phyloP scores from a whole-genome alignment of 2,113 vertebrate genomes.

The Psettodes erumei region DNA sequence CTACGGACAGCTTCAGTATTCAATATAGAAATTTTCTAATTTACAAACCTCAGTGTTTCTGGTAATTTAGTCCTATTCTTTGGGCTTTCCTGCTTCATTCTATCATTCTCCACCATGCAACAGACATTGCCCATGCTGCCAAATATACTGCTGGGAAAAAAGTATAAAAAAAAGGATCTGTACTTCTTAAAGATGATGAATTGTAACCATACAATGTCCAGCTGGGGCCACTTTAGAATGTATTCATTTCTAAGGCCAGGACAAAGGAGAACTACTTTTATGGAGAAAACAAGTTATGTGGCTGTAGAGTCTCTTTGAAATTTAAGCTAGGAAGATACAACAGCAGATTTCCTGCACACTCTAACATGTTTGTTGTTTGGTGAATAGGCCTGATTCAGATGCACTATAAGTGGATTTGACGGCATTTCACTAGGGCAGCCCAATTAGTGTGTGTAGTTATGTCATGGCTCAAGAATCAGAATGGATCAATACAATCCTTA shows the following conservation, averaged over 20 bases:
- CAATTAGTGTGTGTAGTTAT: constrained; percentile 70
- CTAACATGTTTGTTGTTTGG: constrained; percentile 27
- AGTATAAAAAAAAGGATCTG: neutral
- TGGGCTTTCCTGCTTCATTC: neutral
- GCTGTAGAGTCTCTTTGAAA: neutral
- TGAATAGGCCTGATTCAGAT: constrained; percentile 57
- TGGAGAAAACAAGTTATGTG: neutral
- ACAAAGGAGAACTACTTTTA: neutral
- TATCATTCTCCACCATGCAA: neutral
- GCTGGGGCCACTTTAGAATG: neutral
- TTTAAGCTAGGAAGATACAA: neutral
- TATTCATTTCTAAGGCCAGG: neutral
- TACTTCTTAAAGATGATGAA: neutral
- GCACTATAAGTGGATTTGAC: constrained; percentile 49
- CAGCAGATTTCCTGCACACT: constrained; percentile 6
- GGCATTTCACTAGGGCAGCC: constrained; percentile 52
- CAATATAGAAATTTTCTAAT: neutral
- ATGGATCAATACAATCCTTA: constrained; percentile 73
- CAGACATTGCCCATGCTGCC: neutral
- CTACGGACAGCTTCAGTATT: neutral
- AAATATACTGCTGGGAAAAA: neutral
- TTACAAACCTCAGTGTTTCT: neutral
- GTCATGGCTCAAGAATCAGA: constrained; percentile 65
- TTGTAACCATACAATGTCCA: neutral
- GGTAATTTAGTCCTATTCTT: neutral